Evolutionary conservation across 2,797 vertebrate genomes (phyloP), one percentile per base, ranked within the genome.

Genomic region (Danio kyathit): DNA sequence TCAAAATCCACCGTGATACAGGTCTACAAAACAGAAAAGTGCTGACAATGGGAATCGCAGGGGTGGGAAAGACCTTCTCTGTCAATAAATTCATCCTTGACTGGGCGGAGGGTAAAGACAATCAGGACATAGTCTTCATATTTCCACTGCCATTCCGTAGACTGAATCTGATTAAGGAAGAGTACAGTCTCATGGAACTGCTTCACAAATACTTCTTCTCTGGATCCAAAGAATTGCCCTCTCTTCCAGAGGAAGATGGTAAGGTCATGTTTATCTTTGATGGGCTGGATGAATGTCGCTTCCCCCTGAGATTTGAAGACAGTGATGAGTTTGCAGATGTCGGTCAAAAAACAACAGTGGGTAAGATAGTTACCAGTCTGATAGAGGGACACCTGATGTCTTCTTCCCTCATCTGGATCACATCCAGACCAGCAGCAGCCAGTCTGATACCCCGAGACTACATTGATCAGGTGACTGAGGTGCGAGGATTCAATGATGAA

Each of bases 61-160:
- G 72, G 0, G 72, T 74, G 0, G 72, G 72, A 17, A 74, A 74
- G 46, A 74, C 56, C 2, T 12, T 74, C 19, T 74, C 43, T 11
- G 72, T 74, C 19, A 74, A 48, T 51, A 69, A 69, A 51, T 69
- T 69, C 21, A 69, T 69, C 46, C 0, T 69, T 51, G 66, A 69
- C 21, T 60, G 72, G 72, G 56, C 19, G 48, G 9, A 74, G n/a
- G 56, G 43, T 48, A 60, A 0, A 16, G 43, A 38, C 10, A 61
- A 49, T 60, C 5, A 49, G 17, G 72, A 74, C 29, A 74, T 74
- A 5, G 1, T 1, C 3, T 49, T 74, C 1, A 7, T 74, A 6
- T 74, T 74, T 12, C 72, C 72, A 2, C 44, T 74, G 0, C 56
- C 72, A 1, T 74, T 46, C 19, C 54, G 56, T 46, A 6, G 8